Conservation (phyloP, 37 sponge, comb jelly and placozoan species). For the Halichondria panicea region DNA sequence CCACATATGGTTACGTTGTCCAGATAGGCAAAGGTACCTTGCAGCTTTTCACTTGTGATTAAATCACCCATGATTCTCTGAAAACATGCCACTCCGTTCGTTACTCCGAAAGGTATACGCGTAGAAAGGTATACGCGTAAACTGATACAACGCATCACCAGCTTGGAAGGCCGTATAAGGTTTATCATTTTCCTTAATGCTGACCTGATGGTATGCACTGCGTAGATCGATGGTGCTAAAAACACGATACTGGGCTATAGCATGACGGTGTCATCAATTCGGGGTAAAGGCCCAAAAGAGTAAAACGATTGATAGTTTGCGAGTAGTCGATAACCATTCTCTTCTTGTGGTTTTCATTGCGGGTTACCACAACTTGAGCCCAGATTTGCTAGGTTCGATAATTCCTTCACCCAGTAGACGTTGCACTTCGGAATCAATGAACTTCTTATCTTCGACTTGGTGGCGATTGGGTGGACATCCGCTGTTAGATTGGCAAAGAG, state of each 20-base stretch:
- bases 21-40: constrained; percentile 1
- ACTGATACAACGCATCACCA: constrained; percentile 14
- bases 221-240: constrained; percentile 8
- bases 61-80: background rate
- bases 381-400: constrained; percentile 10
- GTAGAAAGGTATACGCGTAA: constrained; percentile 22
- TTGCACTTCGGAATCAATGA: background rate
- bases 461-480: constrained; percentile 2
- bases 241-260: constrained; percentile 6
- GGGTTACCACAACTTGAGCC: constrained; percentile 19
- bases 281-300: constrained; percentile 13
- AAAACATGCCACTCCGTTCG: constrained; percentile 2
- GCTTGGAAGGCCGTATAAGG: too few relatives aligned
- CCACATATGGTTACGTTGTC: constrained; percentile 5
- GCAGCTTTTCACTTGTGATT: background rate
- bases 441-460: constrained; percentile 9
- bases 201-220: constrained; percentile 6
- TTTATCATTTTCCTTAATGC: background rate
- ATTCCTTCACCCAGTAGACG: background rate
- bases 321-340: constrained; percentile 11
- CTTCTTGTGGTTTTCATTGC: constrained; percentile 6
- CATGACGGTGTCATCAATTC: background rate
- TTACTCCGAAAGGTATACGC: constrained; percentile 14
- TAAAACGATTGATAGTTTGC: constrained; percentile 20
- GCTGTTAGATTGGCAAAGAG: constrained; percentile 8